Conservation (phyloP, 2,113 vertebrate genomes). For the Cheirogaleus medius region DNA sequence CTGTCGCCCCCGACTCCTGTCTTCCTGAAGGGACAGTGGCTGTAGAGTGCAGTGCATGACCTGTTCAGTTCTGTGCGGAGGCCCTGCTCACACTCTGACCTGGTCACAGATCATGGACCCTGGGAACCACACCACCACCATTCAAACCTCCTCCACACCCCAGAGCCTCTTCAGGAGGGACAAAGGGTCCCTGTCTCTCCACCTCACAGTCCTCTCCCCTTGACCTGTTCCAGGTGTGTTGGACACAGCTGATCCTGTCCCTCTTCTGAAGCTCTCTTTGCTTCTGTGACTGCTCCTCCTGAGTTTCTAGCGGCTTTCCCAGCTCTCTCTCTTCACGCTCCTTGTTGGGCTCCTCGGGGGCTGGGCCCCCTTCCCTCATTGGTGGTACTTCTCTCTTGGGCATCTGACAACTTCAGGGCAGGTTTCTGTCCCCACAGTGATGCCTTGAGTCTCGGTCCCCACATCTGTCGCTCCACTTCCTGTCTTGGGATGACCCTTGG, state of each 20-base stretch:
- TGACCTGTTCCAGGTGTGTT: background rate
- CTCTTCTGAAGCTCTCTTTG: background rate
- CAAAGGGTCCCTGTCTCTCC: background rate
- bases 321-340: background rate
- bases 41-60: background rate
- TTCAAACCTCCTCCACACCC: background rate
- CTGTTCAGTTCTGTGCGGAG: background rate
- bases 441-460: background rate
- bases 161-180: background rate
- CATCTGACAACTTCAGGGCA: background rate
- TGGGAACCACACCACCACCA: background rate
- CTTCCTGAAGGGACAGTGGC: background rate
- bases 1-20: background rate
- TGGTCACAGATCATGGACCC: background rate
- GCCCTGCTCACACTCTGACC: background rate
- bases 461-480: background rate
- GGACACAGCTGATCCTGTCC: background rate
- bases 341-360: background rate
- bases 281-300: background rate
- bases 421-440: background rate
- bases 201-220: background rate
- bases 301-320: background rate
- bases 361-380: background rate
- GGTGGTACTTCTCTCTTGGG: background rate
- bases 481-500: background rate